phyloP scores from a whole-genome alignment of 2,888 invertebrate species.

The Cecidostiba fungosa region DNA sequence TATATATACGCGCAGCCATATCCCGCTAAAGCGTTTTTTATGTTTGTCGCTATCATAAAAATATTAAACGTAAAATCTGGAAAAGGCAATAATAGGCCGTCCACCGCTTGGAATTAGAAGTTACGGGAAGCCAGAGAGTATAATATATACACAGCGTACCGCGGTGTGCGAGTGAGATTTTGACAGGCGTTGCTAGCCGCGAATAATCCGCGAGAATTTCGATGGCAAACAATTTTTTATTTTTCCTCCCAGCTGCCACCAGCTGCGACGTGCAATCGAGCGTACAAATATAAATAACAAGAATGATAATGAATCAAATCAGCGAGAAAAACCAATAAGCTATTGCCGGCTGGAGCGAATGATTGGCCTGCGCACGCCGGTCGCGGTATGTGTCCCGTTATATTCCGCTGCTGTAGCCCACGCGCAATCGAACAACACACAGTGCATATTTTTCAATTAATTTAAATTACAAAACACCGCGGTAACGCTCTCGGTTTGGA shows the following conservation, averaged over 20 bases:
- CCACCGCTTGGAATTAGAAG: slow-evolving; percentile 45
- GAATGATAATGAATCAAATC: slow-evolving; percentile 79
- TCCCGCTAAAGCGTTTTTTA: background rate
- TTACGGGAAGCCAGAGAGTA: slow-evolving; percentile 26
- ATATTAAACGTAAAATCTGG: slow-evolving; percentile 24
- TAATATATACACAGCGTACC: slow-evolving; percentile 19
- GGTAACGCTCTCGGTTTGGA: slow-evolving; percentile 68
- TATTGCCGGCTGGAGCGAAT: slow-evolving; percentile 76
- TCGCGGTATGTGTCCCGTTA: slow-evolving; percentile 65
- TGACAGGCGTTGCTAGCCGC: slow-evolving; percentile 2
- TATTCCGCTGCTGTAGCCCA: slow-evolving; percentile 57
- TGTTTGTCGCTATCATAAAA: background rate
- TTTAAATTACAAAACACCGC: slow-evolving; percentile 79
- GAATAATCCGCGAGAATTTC: slow-evolving; percentile 50
- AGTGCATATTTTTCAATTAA: slow-evolving; percentile 80
- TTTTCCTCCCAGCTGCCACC: background rate
- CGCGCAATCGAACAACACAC: slow-evolving; percentile 75
- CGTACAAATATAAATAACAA: slow-evolving; percentile 78
- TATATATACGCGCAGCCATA: too few relatives aligned
- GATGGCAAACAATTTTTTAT: slow-evolving; percentile 38
- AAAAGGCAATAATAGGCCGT: slow-evolving; percentile 18
- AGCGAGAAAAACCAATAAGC: slow-evolving; percentile 79
- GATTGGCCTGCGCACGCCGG: slow-evolving; percentile 71
- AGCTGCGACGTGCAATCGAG: slow-evolving; percentile 63
- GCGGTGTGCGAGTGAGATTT: slow-evolving; percentile 49